phyloP scores from a whole-genome alignment of 2,113 vertebrate genomes.

The Colossoma macropomum region DNA sequence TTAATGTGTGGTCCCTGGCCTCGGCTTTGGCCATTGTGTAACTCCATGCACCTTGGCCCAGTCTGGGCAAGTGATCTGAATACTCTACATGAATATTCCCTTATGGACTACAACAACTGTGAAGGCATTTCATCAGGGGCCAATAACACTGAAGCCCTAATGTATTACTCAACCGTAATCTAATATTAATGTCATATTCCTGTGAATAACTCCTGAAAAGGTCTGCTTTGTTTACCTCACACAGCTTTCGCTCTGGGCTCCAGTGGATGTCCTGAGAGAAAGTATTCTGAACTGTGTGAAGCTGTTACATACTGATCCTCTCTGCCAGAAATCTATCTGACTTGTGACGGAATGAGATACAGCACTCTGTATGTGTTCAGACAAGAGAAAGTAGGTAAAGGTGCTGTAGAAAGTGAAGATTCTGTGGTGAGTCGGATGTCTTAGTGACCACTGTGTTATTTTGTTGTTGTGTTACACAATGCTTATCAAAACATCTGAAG shows the following conservation, averaged over 20 bases:
- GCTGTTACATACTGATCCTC: neutral
- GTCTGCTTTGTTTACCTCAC: conserved; percentile 11
- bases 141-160: conserved; percentile 30
- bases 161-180: conserved; percentile 44
- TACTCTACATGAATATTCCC: neutral
- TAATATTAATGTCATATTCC: conserved; percentile 46
- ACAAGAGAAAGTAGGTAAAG: neutral
- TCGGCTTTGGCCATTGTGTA: conserved; percentile 10
- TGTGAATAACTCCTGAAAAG: conserved; percentile 15
- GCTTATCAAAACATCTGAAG: too few relatives aligned
- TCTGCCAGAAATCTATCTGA: neutral
- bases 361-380: neutral
- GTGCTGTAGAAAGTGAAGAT: too few relatives aligned
- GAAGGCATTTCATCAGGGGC: conserved; percentile 31
- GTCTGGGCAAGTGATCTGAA: neutral
- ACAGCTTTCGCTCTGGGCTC: neutral
- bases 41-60: conserved; percentile 29
- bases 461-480: too few relatives aligned
- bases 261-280: neutral
- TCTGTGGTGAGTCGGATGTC: too few relatives aligned
- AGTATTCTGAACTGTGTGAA: conserved; percentile 4
- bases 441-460: too few relatives aligned
- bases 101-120: conserved; percentile 16
- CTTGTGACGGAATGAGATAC: conserved; percentile 6
- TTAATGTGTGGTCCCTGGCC: conserved; percentile 24